Conservation (phyloP, 2,113 vertebrate species). For the Enhydra lutris region DNA sequence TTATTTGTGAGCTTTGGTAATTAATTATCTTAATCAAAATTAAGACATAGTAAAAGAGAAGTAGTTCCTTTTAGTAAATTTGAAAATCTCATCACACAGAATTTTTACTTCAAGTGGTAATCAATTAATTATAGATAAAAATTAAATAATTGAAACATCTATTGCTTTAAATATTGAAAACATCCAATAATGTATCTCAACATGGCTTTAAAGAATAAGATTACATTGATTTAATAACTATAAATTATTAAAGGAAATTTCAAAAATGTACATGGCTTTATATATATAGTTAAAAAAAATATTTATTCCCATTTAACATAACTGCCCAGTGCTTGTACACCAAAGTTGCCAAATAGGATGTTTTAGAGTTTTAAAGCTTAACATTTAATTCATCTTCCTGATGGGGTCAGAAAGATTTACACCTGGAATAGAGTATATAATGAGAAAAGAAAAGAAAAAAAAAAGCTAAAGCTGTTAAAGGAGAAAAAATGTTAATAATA, state of each 20-base stretch:
- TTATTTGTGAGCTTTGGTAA: background rate
- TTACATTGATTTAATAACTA: background rate
- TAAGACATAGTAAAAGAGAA: background rate
- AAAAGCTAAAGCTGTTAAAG: conserved; percentile 24
- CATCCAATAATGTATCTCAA: background rate
- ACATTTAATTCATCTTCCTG: conserved; percentile 49
- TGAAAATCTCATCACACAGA: background rate
- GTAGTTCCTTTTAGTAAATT: background rate
- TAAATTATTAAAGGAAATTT: background rate
- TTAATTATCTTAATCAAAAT: background rate
- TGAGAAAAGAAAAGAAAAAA: background rate
- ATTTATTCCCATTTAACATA: conserved; percentile 41
- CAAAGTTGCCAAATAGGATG: background rate
- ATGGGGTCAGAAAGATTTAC: conserved; percentile 52
- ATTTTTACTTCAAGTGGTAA: background rate
- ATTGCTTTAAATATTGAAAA: conserved; percentile 15
- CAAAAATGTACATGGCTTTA: background rate
- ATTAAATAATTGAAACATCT: background rate
- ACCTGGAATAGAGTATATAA: conserved; percentile 5
- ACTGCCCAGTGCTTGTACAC: background rate
- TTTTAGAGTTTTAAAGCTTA: conserved; percentile 22
- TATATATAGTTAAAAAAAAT: background rate
- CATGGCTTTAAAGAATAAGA: background rate
- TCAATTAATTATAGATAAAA: background rate
- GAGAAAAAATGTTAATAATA: conserved; percentile 25